Base-by-base conservation (phyloP, 1,140 invertebrate genomes). In the Lanistes nyassanus region DNA sequence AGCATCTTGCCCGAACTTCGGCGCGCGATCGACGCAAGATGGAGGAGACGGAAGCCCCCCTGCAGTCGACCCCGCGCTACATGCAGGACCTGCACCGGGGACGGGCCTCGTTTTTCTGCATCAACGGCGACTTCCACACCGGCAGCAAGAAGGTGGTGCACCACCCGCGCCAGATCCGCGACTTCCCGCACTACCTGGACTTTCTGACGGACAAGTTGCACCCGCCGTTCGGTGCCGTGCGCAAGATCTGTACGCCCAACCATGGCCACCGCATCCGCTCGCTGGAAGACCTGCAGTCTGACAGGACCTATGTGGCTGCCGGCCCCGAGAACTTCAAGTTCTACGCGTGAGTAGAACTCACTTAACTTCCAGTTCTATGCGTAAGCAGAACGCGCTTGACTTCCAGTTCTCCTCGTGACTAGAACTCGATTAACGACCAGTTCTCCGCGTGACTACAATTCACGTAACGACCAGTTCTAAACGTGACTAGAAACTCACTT, bases 161-260 rank as follows among this genome's bases (percentile, higher is more conserved):
- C 26, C 64, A 74, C 64, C 29, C 60, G 0, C 23, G 34, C 26
- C 62, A 55, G 23, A 64, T 65, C 36, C 62, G 39, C 0, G 64
- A 74, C 47, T 65, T 74, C 31, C 29, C 60, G 0, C 64, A 64
- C 39, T 74, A 74, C 62, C 26, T 66, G 62, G 73, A 74, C 73
- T 47, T 65, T 51, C 64, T 74, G 47, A 74, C 73, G 23, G 62
- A 66, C 39, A 21, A 31, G 73, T 26, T 74, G 21, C 21, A 65
- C n/a, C 73, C 73, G 0, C 29, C 73, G 0, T 74, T 66, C 64
- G 73, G 73, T n/a, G 62, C 62, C 16, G 73, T 74, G 47, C 60
- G 73, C 21, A 66, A 36, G 6, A 55, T 74, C 31, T 55, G 34
- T 21, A 74, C 73, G 0, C 47, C 62, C 16, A 51, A 55, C 34